Conservation (phyloP, 1,140 invertebrate genomes). For the Anoplolepis gracilipes region DNA sequence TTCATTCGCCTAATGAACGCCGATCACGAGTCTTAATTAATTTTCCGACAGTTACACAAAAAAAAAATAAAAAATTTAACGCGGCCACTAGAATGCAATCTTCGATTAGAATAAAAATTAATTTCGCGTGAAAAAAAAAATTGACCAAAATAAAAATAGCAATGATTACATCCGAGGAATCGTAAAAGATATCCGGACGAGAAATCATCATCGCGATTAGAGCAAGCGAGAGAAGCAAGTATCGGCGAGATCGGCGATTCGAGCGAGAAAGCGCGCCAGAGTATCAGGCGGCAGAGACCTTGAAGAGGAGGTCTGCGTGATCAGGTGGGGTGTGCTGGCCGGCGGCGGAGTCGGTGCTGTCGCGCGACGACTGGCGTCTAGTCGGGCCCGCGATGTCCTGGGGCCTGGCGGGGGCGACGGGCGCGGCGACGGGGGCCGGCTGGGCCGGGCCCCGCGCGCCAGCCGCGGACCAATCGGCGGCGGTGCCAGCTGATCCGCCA, state of each 20-base stretch:
- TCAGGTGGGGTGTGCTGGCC: conserved; percentile 81
- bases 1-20: not conserved
- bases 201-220: not conserved
- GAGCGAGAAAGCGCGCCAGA: conserved; percentile 4
- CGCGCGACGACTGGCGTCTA: conserved; percentile 78
- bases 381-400: conserved; percentile 73
- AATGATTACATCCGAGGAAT: not conserved
- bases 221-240: not conserved
- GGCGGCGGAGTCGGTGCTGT: conserved; percentile 70
- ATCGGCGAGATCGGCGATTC: conserved; percentile 68
- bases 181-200: no score
- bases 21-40: not conserved
- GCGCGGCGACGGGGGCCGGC: conserved; percentile 65
- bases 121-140: no score
- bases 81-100: no score
- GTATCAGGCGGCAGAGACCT: conserved; percentile 77
- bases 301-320: conserved; percentile 81
- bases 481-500: conserved; percentile 26
- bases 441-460: conserved; percentile 66
- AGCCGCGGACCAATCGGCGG: conserved; percentile 76
- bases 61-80: not conserved
- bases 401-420: conserved; percentile 57
- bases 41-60: not conserved
- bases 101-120: not conserved
- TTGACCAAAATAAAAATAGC: no score